Base-by-base conservation (phyloP, 2,888 invertebrate genomes). In the Hecatera dysodea region DNA sequence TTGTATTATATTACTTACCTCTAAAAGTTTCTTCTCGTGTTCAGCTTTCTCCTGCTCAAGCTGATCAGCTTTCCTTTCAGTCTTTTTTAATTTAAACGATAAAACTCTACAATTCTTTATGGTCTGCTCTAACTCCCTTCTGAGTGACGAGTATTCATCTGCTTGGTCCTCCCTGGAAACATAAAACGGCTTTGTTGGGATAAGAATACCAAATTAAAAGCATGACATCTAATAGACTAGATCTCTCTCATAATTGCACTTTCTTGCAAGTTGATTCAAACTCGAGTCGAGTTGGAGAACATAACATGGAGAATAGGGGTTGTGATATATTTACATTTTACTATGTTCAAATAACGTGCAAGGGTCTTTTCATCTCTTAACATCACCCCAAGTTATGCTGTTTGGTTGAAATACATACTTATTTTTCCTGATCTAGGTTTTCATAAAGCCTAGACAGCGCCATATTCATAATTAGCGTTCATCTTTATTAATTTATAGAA, bases 31-130 rank as follows among this genome's bases (percentile, higher is more conserved):
- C 87, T 97, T 97, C 86, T 98, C 97, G 55, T 97, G 93, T 85
- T 98, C 97, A 59, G 96, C 96, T 88, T 98, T 98, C 86, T 99
- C 99, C 60, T 97, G 97, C 90, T 99, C 99, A 29, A 99, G 94
- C 87, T 98, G 98, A 67, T 98, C 98, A 64, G 97, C 97, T 92
- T 97, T 97, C 75, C 99, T 97, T 93, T 99, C 99, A 63, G 98
- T 97, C 96, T 99, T 99, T 89, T 99, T 97, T 82, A 99, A 95
- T 94, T 99, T 99, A 94, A 99, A 99, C 83, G 99, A 99, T 81
- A 99, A 96, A 85, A 99, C 99, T 86, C 99, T 97, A 94, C 99
- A 99, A 95, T 99, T 99, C 93, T 99, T 99, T 61, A 99, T 99
- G 5, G 99, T 98, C 90, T 99, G 98, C 89, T 99, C 99, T 82